Evolutionary conservation across 2,888 invertebrate species (phyloP).

Genomic region (Hydroisotoma schaefferi): DNA sequence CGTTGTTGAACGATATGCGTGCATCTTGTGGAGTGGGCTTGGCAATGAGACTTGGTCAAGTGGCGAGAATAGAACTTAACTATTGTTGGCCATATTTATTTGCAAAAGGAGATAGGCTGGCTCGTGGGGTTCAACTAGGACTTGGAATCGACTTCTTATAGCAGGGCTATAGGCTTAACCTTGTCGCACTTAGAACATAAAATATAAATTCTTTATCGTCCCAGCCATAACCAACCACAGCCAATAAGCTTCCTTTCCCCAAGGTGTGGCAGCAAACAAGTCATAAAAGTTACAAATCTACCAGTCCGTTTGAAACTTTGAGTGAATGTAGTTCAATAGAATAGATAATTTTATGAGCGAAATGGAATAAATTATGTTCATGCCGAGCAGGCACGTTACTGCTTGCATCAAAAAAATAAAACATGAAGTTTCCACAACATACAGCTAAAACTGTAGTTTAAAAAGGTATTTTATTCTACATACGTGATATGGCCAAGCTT

Average conservation of each 20-base stretch:
- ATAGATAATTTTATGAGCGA: too few relatives aligned
- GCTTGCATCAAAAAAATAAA: too few relatives aligned
- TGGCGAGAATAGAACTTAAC: conserved; percentile 91
- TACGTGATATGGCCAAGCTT: too few relatives aligned
- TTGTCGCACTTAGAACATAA: neutral
- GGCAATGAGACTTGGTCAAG: conserved; percentile 74
- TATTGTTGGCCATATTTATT: conserved; percentile 77
- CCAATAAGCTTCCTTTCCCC: neutral
- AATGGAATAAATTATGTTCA: too few relatives aligned
- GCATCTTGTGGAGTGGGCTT: conserved; percentile 78
- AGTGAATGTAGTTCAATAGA: conserved; percentile 2
- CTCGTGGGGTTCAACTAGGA: conserved; percentile 76
- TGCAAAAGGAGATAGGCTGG: conserved; percentile 62
- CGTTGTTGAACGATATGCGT: conserved; percentile 54
- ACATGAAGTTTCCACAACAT: too few relatives aligned
- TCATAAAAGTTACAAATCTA: neutral
- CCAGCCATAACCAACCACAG: neutral
- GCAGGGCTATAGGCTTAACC: conserved; percentile 46
- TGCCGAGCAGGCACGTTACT: too few relatives aligned
- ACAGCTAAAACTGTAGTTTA: too few relatives aligned
- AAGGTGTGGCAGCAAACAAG: neutral
- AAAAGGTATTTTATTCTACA: too few relatives aligned
- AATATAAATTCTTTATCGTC: neutral
- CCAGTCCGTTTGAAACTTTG: neutral
- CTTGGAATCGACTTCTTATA: conserved; percentile 76